Conservation (phyloP, 2,113 vertebrate species). For the Eonycteris spelaea region DNA sequence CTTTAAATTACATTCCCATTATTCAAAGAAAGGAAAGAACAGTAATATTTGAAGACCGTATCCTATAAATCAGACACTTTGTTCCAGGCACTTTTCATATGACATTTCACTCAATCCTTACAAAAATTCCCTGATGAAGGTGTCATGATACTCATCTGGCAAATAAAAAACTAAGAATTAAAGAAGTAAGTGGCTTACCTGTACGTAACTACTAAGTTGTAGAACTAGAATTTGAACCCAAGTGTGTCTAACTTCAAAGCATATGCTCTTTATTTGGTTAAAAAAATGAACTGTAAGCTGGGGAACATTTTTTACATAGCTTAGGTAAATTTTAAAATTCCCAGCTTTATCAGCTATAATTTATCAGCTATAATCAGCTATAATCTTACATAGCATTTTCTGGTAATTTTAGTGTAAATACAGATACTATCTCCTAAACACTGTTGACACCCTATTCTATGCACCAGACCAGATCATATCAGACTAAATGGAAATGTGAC, state of each 20-base stretch:
- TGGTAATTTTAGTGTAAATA: background rate
- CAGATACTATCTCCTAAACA: background rate
- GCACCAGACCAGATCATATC: background rate
- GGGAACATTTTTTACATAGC: background rate
- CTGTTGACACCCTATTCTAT: background rate
- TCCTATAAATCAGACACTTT: background rate
- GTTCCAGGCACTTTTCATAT: background rate
- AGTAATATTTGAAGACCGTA: background rate
- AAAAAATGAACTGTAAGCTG: background rate
- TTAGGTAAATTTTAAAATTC: constrained; percentile 1
- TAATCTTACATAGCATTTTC: background rate
- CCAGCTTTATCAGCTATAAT: background rate
- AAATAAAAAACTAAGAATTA: background rate
- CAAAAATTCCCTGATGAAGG: background rate
- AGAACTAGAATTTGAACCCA: background rate
- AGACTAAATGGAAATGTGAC: background rate
- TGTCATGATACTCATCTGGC: background rate
- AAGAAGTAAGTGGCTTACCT: background rate
- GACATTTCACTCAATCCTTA: background rate
- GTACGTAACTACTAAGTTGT: background rate
- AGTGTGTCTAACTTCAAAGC: background rate
- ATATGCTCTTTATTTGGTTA: background rate
- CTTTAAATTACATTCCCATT: background rate
- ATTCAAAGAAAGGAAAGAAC: background rate
- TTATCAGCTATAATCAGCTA: background rate